A percentile compares a stretch with the other conserved stretches of the same genome.
Evolutionary conservation across 2,797 vertebrate genomes (phyloP).

Genomic region (Chaenodraco wilsoni): DNA sequence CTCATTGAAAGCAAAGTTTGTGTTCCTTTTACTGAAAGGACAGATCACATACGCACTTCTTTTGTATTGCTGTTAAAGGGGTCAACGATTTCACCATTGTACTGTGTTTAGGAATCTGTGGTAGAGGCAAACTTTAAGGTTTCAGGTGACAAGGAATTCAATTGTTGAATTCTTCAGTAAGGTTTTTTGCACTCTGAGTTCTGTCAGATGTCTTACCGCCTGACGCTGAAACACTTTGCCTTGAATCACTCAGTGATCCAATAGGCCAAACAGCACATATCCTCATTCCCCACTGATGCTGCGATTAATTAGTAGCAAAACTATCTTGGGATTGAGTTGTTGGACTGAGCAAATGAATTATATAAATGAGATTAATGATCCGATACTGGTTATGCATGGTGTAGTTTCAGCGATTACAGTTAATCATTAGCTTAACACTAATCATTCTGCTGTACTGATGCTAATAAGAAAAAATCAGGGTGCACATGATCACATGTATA

Average conservation of each 20-base stretch:
- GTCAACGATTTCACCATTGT: neutral
- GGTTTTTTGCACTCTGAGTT: conserved; percentile 17
- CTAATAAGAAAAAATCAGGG: neutral
- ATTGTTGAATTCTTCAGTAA: conserved; percentile 24
- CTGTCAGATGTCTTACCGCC: conserved; percentile 27
- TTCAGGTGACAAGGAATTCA: conserved; percentile 8
- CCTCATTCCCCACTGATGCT: conserved; percentile 29
- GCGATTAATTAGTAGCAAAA: conserved; percentile 44
- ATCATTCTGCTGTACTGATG: conserved; percentile 11
- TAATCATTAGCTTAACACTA: neutral
- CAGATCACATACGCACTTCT: too few species aligned
- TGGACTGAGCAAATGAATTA: conserved; percentile 22
- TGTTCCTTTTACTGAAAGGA: too few species aligned
- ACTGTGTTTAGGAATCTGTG: conserved; percentile 11
- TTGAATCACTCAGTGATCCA: conserved; percentile 44
- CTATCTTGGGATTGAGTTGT: neutral
- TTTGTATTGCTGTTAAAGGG: neutral
- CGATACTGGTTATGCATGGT: conserved; percentile 4
- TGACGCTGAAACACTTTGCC: conserved; percentile 37
- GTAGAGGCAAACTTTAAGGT: neutral
- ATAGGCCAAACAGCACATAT: conserved; percentile 34
- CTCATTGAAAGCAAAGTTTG: too few species aligned
- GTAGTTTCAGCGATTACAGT: neutral
- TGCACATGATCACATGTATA: neutral
- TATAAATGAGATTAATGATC: conserved; percentile 42